These are phyloP conservation scores for Ivindomyrus marchei DNA, from an alignment of 2,113 vertebrate genomes.

Conservation along the genomic window DNA sequence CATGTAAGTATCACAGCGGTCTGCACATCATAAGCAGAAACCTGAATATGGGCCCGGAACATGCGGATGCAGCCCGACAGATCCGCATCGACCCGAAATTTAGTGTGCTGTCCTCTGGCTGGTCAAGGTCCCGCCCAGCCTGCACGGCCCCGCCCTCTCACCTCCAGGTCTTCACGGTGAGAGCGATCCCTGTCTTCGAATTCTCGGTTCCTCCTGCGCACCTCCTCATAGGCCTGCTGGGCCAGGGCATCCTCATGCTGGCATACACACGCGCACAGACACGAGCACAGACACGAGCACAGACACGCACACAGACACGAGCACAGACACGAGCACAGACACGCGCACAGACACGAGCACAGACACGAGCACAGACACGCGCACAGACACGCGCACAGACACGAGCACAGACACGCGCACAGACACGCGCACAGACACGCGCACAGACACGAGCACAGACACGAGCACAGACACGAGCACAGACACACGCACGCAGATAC, in stretches of 20 bases:
- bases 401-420: background rate
- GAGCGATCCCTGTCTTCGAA: slow-evolving; percentile 96
- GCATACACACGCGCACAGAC: background rate
- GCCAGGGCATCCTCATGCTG: slow-evolving; percentile 3
- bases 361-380: too few relatives aligned
- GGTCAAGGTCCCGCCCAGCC: slow-evolving; percentile 18
- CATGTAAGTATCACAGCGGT: background rate
- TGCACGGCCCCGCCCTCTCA: slow-evolving; percentile 57
- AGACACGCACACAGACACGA: slow-evolving; percentile 1
- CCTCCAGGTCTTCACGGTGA: slow-evolving; percentile 97
- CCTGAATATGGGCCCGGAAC: background rate
- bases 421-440: background rate
- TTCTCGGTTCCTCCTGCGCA: slow-evolving; percentile 88
- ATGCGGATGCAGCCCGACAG: background rate
- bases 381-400: background rate
- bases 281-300: background rate
- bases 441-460: too few relatives aligned
- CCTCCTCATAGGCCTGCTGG: slow-evolving; percentile 87
- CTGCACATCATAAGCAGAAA: background rate
- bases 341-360: too few relatives aligned
- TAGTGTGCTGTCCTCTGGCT: background rate
- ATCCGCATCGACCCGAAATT: background rate
- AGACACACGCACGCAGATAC: background rate
- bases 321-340: too few relatives aligned
- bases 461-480: background rate